Evolutionary conservation across 2,113 vertebrate species (phyloP).

Genomic region (Menura novaehollandiae): DNA sequence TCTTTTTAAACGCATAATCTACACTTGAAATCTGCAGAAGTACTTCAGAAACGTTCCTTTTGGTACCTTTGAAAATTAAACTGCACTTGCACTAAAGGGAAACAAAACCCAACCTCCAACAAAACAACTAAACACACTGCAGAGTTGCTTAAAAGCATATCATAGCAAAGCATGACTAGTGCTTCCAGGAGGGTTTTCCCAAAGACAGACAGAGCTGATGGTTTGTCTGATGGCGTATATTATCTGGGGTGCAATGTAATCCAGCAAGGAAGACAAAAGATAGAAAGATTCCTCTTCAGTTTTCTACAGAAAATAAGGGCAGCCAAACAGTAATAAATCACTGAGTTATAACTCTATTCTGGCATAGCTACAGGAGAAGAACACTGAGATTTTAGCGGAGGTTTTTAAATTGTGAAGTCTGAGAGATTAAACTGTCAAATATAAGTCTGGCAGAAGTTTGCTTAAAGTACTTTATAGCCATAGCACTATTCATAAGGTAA

Average conservation of each 20-base stretch:
- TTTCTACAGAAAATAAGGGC: neutral
- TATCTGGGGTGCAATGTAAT: neutral
- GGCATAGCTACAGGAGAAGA: neutral
- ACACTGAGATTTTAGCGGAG: neutral
- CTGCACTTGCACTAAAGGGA: neutral
- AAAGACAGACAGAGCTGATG: neutral
- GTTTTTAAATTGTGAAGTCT: neutral
- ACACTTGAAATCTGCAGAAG: neutral
- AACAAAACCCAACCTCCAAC: neutral
- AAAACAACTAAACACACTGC: neutral
- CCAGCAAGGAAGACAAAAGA: neutral
- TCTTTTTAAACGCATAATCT: neutral
- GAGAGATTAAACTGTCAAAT: neutral
- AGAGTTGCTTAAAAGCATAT: neutral
- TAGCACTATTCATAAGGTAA: neutral
- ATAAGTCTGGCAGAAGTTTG: neutral
- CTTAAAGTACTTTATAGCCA: neutral
- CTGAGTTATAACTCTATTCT: neutral
- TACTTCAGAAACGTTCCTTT: neutral
- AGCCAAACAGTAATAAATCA: neutral
- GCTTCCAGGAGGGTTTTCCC: constrained; percentile 9
- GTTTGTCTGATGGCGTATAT: neutral
- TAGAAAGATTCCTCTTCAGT: neutral
- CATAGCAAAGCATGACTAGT: neutral
- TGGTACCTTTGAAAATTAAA: neutral